Evolutionary conservation across 2,797 vertebrate genomes (phyloP), one percentile per base, ranked within the genome.

Genomic region (Lithobates pipiens): DNA sequence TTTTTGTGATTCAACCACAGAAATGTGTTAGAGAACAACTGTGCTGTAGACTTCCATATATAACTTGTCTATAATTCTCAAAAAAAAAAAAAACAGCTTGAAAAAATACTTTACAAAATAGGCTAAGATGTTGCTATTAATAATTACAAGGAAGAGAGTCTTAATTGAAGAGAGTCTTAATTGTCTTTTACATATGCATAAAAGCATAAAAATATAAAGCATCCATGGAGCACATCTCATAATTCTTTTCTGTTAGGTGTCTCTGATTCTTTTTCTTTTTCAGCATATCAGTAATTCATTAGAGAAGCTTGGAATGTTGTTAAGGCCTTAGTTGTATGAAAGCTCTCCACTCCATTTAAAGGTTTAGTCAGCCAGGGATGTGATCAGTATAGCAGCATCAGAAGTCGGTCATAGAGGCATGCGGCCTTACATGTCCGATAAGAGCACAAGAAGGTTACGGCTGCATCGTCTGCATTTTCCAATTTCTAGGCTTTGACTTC

Each of bases 381-480:
- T 92, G 91, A 92, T 91, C 89, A 91, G 92, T 90, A 93, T 98
- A 99, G 98, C 98, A 99, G 97, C 98, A 97, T 94, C 89, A 89
- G 88, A 91, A 93, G 90, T 93, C 91, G 91, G 89, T 87, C 89
- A 94, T 93, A 95, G 95, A 71, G 50, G 95, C 95, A 93, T 91
- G 90, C 89, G 88, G 90, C 91, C 90, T 88, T 91, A 93, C 94
- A 90, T 93, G 93, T 92, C 89, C 93, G 90, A 92, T 92, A 92
- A 93, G 94, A 88, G 84, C 29, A 3, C 93, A 92, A 82, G 85
- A 93, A 88, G 95, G 92, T 89, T 93, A 93, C 75, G 94, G 89
- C 78, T 95, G 94, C 91, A 95, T 96, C 88, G 95, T 95, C 76
- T 96, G 95, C 88, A 91, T 93, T 93, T 96, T 95, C 89, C 95